A percentile compares a stretch with the other conserved stretches of the same genome.
Conservation (phyloP, 2,797 vertebrate species). For the Threskiornis aethiopicus region DNA sequence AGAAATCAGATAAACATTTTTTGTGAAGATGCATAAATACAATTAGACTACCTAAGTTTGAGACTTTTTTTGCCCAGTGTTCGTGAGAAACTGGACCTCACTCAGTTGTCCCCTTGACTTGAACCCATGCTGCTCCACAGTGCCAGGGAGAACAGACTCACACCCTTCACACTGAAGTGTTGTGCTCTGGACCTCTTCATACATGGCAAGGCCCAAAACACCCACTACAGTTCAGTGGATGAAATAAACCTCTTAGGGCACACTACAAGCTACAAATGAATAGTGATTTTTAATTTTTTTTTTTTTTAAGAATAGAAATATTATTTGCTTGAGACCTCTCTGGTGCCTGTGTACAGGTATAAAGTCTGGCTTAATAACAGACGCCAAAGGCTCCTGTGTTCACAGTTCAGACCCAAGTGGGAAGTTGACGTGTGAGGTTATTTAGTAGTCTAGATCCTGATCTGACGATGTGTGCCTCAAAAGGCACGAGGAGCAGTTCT, state of each 20-base stretch:
- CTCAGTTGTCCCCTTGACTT: not conserved
- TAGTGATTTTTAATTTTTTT: not conserved
- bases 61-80: not conserved
- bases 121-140: not conserved
- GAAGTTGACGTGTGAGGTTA: not conserved
- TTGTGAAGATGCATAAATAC: not conserved
- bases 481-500: not conserved
- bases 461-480: not conserved
- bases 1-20: not conserved
- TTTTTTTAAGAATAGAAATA: not conserved
- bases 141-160: not conserved
- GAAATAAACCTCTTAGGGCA: not conserved
- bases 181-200: not conserved
- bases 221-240: not conserved
- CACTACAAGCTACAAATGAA: not conserved
- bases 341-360: not conserved
- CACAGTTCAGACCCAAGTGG: not conserved
- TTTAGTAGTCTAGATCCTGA: not conserved
- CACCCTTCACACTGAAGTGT: not conserved
- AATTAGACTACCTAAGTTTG: not conserved
- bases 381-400: not conserved
- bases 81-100: not conserved
- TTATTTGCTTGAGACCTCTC: not conserved
- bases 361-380: not conserved
- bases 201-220: not conserved